Evolutionary conservation across 2,888 invertebrate genomes (phyloP), one percentile per base, ranked within the genome.

Genomic region (Eupithecia pulchellata): DNA sequence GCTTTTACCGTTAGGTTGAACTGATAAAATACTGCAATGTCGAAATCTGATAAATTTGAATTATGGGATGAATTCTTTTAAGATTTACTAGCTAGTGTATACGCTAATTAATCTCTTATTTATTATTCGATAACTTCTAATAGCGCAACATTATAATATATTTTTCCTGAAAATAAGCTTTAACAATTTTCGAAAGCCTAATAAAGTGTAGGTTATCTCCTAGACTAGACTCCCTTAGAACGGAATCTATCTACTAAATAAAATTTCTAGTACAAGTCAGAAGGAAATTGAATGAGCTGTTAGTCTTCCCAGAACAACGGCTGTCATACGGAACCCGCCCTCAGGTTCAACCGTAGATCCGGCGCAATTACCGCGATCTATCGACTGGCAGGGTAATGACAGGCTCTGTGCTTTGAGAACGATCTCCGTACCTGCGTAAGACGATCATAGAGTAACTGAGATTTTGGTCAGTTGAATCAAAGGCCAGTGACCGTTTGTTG

Each of bases 351-450:
- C 81, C 81, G 80, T 79, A 80, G 77, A 80, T 84, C 82, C 84
- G 81, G 20, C 84, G 71, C 72, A 75, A 77, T 78, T 75, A 76
- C 73, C 20, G 60, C 58, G 72, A 57, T 71, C 66, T 70, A 52
- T 4, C 25, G 62, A 42, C 67, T 84, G 81, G 80, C 74, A 71
- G 77, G 71, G 82, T 92, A 92, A 92, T 92, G 84, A 90, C 86
- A 86, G 91, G 89, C 85, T 90, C 80, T 86, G 86, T 84, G 85
- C 75, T 76, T 76, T 78, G 74, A 74, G 61, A 73, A 57, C 66
- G 64, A 73, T 67, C 69, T 66, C 61, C 6, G 55, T 65, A 60
- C 64, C 27, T 62, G 64, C 62, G 27, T 30, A 66, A 69, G 57
- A 57, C 29, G 61, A 58, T 9, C 57, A 69, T 42, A 72, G 72